Evolutionary conservation across 2,797 vertebrate genomes (phyloP).

Genomic region (Phataginus tricuspis): DNA sequence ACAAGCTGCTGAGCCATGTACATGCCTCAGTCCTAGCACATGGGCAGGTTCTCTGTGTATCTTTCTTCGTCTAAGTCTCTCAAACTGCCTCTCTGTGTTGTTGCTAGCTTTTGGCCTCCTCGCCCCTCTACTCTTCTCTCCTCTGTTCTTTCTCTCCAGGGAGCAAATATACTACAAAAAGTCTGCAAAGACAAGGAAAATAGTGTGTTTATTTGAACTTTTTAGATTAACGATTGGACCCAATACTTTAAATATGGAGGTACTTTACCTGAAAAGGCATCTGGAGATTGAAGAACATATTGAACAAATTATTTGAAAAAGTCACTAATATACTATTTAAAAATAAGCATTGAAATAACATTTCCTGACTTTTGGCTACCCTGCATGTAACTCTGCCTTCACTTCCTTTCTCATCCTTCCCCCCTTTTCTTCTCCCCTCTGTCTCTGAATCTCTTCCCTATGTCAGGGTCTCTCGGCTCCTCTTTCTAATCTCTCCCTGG

Average conservation of each 20-base stretch:
- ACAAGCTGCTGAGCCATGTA: neutral
- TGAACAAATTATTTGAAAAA: neutral
- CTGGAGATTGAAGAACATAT: neutral
- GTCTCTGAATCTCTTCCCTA: neutral
- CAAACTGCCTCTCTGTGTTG: neutral
- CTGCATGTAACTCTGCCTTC: neutral
- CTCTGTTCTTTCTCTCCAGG: neutral
- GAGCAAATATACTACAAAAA: neutral
- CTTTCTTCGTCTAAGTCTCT: neutral
- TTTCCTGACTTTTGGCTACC: neutral
- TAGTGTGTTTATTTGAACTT: neutral
- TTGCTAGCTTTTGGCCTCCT: neutral
- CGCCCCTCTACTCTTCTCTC: rapidly evolving
- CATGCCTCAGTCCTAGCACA: neutral
- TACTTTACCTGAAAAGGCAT: neutral
- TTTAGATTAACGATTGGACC: neutral
- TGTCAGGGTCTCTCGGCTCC: neutral
- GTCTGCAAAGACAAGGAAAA: neutral
- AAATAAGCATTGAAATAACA: neutral
- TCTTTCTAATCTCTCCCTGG: neutral
- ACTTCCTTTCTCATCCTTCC: neutral
- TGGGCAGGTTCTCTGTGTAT: neutral
- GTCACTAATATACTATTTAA: neutral
- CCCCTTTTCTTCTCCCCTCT: neutral
- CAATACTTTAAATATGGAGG: neutral